Conservation (phyloP, 2,888 invertebrate species). For the Neocrepidodera transversa region DNA sequence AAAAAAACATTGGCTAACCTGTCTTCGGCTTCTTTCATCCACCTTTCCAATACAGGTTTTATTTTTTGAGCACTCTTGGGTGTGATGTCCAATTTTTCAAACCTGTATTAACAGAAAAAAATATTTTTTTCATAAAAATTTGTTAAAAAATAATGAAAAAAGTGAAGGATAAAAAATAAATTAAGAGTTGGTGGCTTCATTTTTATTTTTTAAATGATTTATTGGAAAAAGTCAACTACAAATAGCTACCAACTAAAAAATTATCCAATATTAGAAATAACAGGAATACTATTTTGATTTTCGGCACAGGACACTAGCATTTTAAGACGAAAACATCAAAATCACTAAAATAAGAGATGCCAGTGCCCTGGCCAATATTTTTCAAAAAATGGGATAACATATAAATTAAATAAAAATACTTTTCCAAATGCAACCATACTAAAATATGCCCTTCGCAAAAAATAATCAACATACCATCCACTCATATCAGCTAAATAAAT, state of each 20-base stretch:
- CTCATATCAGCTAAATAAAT: neutral
- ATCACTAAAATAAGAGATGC: slow-evolving; percentile 63
- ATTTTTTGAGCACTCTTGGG: slow-evolving; percentile 99
- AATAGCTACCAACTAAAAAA: too few species aligned
- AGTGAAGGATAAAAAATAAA: too few species aligned
- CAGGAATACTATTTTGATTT: slow-evolving; percentile 9
- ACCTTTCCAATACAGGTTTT: slow-evolving; percentile 96
- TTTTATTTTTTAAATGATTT: too few species aligned
- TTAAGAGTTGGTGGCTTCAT: too few species aligned
- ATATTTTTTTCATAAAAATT: neutral
- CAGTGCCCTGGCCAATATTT: slow-evolving; percentile 84
- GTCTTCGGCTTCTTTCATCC: slow-evolving; percentile 99
- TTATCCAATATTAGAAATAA: neutral
- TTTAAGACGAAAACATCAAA: slow-evolving; percentile 39
- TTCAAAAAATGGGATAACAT: slow-evolving; percentile 35
- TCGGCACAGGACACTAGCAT: slow-evolving; percentile 63
- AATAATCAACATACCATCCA: neutral
- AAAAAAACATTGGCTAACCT: too few species aligned
- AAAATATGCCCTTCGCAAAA: slow-evolving; percentile 1
- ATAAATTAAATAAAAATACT: slow-evolving; percentile 2
- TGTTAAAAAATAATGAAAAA: too few species aligned
- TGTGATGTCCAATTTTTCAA: slow-evolving; percentile 99
- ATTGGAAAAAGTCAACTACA: too few species aligned
- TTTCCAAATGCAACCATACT: slow-evolving; percentile 23
- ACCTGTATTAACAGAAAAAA: slow-evolving; percentile 67